A percentile compares a stretch with the other conserved stretches of the same genome.
Conservation (phyloP, 2,113 vertebrate species). For the Petrocephalus microphthalmus region DNA sequence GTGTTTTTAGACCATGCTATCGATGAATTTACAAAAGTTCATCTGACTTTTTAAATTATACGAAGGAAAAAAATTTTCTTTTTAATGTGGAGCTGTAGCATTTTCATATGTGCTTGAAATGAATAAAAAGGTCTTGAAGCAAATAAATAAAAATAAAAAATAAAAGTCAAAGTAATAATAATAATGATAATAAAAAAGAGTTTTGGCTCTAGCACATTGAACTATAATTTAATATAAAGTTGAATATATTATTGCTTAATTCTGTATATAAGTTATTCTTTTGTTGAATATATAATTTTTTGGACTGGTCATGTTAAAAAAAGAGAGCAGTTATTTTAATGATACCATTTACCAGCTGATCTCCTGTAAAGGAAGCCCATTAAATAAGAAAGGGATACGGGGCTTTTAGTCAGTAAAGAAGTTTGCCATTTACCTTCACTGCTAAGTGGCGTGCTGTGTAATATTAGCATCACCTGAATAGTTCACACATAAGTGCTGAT, state of each 20-base stretch:
- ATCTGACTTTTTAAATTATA: neutral
- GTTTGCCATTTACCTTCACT: neutral
- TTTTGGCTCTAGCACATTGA: too few species aligned
- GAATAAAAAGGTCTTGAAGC: neutral
- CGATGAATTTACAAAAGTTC: neutral
- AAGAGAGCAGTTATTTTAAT: neutral
- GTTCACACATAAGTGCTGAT: neutral
- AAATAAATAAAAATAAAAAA: too few species aligned
- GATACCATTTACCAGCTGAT: neutral
- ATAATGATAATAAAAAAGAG: neutral
- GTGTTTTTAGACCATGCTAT: neutral
- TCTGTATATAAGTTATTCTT: neutral
- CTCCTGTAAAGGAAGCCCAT: neutral
- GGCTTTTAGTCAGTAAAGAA: neutral
- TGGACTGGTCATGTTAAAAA: neutral
- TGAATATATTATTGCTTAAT: neutral
- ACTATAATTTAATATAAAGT: too few species aligned
- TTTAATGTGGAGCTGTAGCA: neutral
- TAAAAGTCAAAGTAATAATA: neutral
- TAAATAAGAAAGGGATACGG: neutral
- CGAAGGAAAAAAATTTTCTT: neutral
- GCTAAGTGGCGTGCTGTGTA: neutral
- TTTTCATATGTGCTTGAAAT: neutral
- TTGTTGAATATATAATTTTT: neutral
- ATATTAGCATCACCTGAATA: neutral